Base-by-base conservation (phyloP, 1,140 invertebrate species). In the Anadara kagoshimensis region DNA sequence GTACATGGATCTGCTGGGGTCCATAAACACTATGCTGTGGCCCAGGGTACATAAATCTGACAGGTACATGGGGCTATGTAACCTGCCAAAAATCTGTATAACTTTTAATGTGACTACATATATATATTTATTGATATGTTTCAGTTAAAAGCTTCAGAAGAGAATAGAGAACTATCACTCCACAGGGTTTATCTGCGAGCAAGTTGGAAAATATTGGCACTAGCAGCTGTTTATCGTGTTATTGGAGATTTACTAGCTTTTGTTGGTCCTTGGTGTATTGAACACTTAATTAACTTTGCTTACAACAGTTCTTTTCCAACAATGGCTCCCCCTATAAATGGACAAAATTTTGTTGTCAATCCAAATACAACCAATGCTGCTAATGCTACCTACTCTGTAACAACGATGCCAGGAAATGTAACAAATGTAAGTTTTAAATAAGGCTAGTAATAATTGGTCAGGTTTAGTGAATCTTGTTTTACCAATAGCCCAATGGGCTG, bases 141-240 rank as follows among this genome's bases (percentile, higher is more conserved):
- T 62, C 57, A 26, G 10, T 63, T 53, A 3, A 36, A 36, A 36
- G 29, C 29, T 63, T 63, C 12, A 85, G 82, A 73, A 63, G 24
- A 80, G 79, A 65, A 78, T 80, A 43, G 62, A 69, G 26, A 69
- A 5, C 81, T 82, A 7, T 86, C 86, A 11, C 74, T 88, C 29
- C 81, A 80, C 59, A 78, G 72, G 29, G 78, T 74, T 26, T 94
- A 93, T 82, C 89, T 93, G 80, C 90, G 89, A 79, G 92, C 95
- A 4, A 97, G 97, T 86, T 96, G 96, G 57, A 92, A 93, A 4
- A 93, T 94, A 53, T 96, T 98, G 84, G 59, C 96, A 24, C 86
- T 94, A 26, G 94, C 94, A 41, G 95, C 94, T 4, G 69, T 95
- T 92, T 90, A 94, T 67, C 94, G 95, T 83, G 85, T 96, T 26